Percentiles rank a stretch among this genome's conserved stretches.
phyloP scores from a whole-genome alignment of 2,113 vertebrate species.

The Chinchilla lanigera region DNA sequence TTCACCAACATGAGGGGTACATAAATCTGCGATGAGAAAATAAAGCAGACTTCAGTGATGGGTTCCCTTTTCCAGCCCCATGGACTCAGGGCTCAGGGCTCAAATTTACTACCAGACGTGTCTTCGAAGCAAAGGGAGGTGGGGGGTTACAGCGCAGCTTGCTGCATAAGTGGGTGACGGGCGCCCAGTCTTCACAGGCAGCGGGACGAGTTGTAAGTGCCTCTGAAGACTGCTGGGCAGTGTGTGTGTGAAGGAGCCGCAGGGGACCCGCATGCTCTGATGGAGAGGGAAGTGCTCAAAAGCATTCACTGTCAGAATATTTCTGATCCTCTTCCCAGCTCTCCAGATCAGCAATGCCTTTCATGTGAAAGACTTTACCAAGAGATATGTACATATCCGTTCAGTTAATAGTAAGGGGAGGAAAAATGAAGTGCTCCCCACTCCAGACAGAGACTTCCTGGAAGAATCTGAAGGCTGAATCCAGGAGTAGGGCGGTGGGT shows the following conservation, averaged over 20 bases:
- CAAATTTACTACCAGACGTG: neutral
- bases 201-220: neutral
- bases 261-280: neutral
- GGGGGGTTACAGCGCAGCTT: neutral
- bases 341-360: neutral
- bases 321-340: neutral
- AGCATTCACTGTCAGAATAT: neutral
- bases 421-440: neutral
- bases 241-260: neutral
- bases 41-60: neutral
- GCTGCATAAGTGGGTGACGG: neutral
- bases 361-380: neutral
- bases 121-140: neutral
- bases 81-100: neutral
- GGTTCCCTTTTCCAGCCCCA: neutral
- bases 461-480: neutral
- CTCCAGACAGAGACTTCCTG: neutral
- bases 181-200: neutral
- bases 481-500: neutral
- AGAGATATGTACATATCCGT: neutral
- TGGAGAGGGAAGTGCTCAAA: too few relatives aligned
- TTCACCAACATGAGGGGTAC: constrained; percentile 98
- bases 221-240: neutral
- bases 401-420: neutral
- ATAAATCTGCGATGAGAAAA: constrained; percentile 88